Evolutionary conservation across 1,140 invertebrate genomes (phyloP).

Genomic region (Pseudobourletiella spinata): DNA sequence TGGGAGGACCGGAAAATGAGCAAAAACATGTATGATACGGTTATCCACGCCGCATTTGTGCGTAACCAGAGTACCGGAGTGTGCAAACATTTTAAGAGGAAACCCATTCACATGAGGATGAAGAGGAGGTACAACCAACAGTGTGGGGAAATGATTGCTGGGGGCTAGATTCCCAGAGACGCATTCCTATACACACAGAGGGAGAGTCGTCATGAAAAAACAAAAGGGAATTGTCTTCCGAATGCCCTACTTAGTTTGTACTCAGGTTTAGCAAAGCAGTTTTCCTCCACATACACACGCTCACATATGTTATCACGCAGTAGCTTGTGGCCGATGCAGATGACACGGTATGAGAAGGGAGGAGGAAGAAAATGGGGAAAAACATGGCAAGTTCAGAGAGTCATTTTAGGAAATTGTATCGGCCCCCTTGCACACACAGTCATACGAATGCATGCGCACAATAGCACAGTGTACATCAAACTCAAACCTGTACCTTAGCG

Average conservation of each 20-base stretch:
- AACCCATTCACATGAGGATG: too few species aligned
- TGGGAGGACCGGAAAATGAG: neutral
- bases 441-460: too few species aligned
- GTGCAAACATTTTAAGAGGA: neutral
- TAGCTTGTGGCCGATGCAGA: too few species aligned
- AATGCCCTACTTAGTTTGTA: conserved; percentile 8
- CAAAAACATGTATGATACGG: neutral
- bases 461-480: too few species aligned
- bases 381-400: too few species aligned
- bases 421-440: too few species aligned
- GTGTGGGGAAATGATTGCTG: neutral
- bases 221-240: conserved; percentile 9
- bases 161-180: neutral
- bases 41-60: neutral
- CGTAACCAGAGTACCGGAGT: neutral
- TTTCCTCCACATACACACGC: too few species aligned
- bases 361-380: too few species aligned
- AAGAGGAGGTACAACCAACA: neutral
- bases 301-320: too few species aligned
- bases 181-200: neutral
- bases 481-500: too few species aligned
- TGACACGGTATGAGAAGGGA: too few species aligned
- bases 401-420: too few species aligned
- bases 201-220: neutral
- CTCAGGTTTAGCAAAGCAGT: neutral